phyloP scores from a whole-genome alignment of 30 jellyfish, hydroid and myxozoan species.

The Euphysa ruthae region DNA sequence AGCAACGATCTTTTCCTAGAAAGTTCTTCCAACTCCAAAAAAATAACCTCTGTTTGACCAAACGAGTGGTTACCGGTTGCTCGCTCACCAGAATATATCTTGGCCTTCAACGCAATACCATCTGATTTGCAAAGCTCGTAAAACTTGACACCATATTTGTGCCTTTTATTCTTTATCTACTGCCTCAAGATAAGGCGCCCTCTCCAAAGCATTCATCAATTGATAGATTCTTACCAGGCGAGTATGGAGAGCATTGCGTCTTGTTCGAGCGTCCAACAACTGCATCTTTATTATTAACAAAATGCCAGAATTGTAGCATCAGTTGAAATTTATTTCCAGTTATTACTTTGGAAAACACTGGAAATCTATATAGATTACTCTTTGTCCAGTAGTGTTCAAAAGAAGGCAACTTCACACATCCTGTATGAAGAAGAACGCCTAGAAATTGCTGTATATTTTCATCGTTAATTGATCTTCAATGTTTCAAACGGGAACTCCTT shows the following conservation, averaged over 20 bases:
- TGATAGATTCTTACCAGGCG: constrained; percentile 21
- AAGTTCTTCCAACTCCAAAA: constrained; percentile 8
- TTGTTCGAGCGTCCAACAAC: neutral
- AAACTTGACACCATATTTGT: constrained; percentile 11
- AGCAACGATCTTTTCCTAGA: constrained; percentile 2
- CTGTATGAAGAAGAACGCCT: constrained; percentile 23
- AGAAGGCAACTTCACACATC: constrained; percentile 23
- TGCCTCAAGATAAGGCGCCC: constrained; percentile 28
- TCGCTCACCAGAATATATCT: constrained; percentile 6
- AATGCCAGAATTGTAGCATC: constrained; percentile 2
- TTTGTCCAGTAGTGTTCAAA: constrained; percentile 9
- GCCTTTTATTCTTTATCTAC: constrained; percentile 18
- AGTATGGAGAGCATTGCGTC: too few relatives aligned
- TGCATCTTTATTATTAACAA: constrained; percentile 9
- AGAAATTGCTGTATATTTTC: constrained; percentile 22
- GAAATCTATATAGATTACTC: neutral
- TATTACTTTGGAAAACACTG: neutral
- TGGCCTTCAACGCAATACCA: constrained; percentile 13
- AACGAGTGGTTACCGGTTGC: constrained; percentile 3
- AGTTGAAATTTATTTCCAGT: constrained; percentile 21
- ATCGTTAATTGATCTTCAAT: neutral
- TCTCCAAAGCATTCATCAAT: constrained; percentile 40
- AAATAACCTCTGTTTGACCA: constrained; percentile 15
- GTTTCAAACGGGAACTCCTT: neutral
- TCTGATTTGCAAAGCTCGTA: constrained; percentile 9